Conservation (phyloP, 2,797 vertebrate genomes). For the Trachops cirrhosus region DNA sequence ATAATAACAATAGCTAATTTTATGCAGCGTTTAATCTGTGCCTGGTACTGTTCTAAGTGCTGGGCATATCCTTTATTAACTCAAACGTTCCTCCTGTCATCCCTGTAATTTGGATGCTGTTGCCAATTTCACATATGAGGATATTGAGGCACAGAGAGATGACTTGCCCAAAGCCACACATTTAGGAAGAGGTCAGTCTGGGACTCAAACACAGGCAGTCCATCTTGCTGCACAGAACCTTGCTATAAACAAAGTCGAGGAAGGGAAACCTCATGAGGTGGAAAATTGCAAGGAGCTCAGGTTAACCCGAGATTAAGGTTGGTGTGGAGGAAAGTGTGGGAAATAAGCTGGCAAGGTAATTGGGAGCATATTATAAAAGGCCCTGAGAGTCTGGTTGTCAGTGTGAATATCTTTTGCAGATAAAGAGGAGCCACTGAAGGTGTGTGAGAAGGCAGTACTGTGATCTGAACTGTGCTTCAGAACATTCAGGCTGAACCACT, state of each 20-base stretch:
- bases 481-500: constrained; percentile 12
- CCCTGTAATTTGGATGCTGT: not conserved
- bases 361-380: not conserved
- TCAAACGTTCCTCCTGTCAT: not conserved
- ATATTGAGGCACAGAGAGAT: constrained; percentile 7
- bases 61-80: not conserved
- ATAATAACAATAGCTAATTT: not conserved
- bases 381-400: not conserved
- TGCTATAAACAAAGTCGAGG: not conserved
- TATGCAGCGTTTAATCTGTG: not conserved
- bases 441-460: not conserved
- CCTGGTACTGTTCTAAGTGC: not conserved
- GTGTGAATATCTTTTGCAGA: constrained; percentile 17
- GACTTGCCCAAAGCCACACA: not conserved
- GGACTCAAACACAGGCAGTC: not conserved
- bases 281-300: not conserved
- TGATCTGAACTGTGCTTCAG: not conserved
- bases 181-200: not conserved
- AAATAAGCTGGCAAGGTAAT: constrained; percentile 32
- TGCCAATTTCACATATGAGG: not conserved
- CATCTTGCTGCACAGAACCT: not conserved
- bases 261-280: not conserved
- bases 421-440: not conserved
- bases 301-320: constrained; percentile 7
- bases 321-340: not conserved